Evolutionary conservation across 2,797 vertebrate species (phyloP).

Genomic region (Yasuhikotakia modesta): DNA sequence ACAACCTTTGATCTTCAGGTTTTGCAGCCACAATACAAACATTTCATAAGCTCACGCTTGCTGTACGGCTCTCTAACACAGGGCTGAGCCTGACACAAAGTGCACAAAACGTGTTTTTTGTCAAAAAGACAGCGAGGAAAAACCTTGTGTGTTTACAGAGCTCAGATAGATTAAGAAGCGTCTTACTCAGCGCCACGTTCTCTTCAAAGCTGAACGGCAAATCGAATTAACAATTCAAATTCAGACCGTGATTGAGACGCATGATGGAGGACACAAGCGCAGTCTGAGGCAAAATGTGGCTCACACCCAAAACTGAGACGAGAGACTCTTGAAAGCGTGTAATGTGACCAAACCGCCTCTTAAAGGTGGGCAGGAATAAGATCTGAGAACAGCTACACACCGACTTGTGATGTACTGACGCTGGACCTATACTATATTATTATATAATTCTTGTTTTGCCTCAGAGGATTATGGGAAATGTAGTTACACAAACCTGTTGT

Average conservation of each 20-base stretch:
- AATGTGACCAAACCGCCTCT: constrained; percentile 51
- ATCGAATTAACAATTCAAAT: constrained; percentile 47
- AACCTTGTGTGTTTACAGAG: constrained; percentile 41
- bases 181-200: constrained; percentile 25
- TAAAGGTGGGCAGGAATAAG: constrained; percentile 56
- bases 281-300: constrained; percentile 14
- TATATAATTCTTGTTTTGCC: not conserved
- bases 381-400: constrained; percentile 35
- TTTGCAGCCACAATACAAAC: not conserved
- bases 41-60: not conserved
- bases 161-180: constrained; percentile 25
- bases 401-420: not conserved
- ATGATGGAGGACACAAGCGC: constrained; percentile 26
- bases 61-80: not conserved
- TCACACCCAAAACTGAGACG: constrained; percentile 12
- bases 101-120: constrained; percentile 5
- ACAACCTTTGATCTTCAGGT: constrained; percentile 11
- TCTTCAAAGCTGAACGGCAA: constrained; percentile 24
- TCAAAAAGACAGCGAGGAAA: constrained; percentile 14
- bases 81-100: not conserved
- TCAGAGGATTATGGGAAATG: constrained; percentile 1
- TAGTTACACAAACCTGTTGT: not conserved
- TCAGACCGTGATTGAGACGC: constrained; percentile 24
- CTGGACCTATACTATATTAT: not conserved
- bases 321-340: constrained; percentile 34